Conservation (phyloP, 1,140 invertebrate genomes). For the Aphis craccivora region DNA sequence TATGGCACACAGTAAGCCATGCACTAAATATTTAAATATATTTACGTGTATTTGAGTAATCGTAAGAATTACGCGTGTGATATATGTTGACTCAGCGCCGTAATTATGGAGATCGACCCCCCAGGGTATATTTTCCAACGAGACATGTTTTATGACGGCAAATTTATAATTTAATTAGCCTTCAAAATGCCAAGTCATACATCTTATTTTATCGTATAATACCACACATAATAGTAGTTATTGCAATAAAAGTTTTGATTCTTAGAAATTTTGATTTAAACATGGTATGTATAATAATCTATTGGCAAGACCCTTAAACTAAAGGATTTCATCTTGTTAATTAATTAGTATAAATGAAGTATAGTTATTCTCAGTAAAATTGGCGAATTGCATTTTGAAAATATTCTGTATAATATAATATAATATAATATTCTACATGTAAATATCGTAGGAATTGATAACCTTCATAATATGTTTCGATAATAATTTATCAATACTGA, state of each 20-base stretch:
- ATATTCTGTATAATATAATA: too few species aligned
- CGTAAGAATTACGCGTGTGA: background rate
- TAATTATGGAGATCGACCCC: background rate
- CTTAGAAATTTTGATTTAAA: background rate
- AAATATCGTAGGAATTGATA: too few species aligned
- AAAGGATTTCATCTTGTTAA: background rate
- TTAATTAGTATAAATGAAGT: background rate
- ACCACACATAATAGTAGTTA: too few species aligned
- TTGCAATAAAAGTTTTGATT: background rate
- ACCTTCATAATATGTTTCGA: too few species aligned
- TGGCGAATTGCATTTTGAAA: too few species aligned
- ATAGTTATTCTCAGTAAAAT: too few species aligned
- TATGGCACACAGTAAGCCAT: background rate
- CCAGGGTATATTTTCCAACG: background rate
- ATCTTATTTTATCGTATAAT: too few species aligned
- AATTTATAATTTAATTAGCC: constrained; percentile 3
- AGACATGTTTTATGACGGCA: background rate
- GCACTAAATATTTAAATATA: background rate
- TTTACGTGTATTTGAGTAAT: background rate
- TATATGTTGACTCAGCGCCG: background rate
- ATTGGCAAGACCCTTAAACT: too few species aligned
- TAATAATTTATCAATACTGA: too few species aligned
- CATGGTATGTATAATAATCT: background rate
- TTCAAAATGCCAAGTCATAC: background rate
- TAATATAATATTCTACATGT: too few species aligned